phyloP scores from a whole-genome alignment of 2,888 invertebrate species.

The Smittia aterrima region DNA sequence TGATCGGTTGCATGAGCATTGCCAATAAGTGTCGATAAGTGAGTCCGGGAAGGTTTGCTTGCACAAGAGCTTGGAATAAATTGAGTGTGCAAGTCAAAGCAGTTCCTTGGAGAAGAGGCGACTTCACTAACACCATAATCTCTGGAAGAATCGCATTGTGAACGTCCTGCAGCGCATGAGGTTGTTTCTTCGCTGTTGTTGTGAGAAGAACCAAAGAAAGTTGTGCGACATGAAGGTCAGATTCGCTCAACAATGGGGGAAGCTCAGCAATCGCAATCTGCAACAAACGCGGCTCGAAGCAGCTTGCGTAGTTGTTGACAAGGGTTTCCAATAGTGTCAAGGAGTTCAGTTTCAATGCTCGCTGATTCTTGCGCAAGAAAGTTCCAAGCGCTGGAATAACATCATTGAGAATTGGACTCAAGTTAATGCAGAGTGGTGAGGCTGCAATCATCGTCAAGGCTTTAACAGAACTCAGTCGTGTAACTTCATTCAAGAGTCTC shows the following conservation, averaged over 20 bases:
- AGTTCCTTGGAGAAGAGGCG: constrained; percentile 88
- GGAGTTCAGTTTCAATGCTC: constrained; percentile 88
- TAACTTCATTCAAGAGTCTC: constrained; percentile 94
- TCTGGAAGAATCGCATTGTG: constrained; percentile 77
- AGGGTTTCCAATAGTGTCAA: constrained; percentile 86
- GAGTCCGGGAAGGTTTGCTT: constrained; percentile 74
- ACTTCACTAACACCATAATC: constrained; percentile 81
- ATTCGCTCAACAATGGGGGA: constrained; percentile 86
- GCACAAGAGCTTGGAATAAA: constrained; percentile 88
- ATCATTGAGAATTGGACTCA: constrained; percentile 79
- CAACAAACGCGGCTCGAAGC: constrained; percentile 66
- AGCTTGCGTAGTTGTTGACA: constrained; percentile 78
- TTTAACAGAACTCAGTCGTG: constrained; percentile 92
- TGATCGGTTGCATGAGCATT: constrained; percentile 71
- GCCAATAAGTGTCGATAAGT: constrained; percentile 78
- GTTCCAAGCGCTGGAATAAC: constrained; percentile 90
- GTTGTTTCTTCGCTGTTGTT: constrained; percentile 75
- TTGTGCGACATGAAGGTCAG: constrained; percentile 96
- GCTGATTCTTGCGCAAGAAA: constrained; percentile 93
- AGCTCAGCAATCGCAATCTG: constrained; percentile 76
- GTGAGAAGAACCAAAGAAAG: constrained; percentile 80
- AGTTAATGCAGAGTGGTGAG: constrained; percentile 80
- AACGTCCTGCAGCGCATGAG: constrained; percentile 72
- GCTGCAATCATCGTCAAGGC: constrained; percentile 92
- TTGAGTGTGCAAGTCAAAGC: constrained; percentile 88